phyloP scores from a whole-genome alignment of 1,140 invertebrate species.

The Battus philenor region DNA sequence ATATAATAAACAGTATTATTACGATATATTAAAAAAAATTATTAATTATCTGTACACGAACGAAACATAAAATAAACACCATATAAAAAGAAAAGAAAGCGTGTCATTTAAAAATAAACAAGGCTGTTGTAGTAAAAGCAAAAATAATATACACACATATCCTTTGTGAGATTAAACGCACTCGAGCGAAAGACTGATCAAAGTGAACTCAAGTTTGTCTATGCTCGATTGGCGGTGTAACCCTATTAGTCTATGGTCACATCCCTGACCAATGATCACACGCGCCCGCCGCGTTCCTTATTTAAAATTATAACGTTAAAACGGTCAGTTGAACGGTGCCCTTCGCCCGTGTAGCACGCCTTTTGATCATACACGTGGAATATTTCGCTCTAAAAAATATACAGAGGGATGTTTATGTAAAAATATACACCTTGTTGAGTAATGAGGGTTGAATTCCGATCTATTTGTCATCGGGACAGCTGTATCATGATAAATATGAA shows the following conservation, averaged over 20 bases:
- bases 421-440: conserved; percentile 21
- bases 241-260: conserved; percentile 32
- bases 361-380: conserved; percentile 32
- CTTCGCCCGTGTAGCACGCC: conserved; percentile 25
- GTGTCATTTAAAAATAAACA: no score
- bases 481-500: no score
- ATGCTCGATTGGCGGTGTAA: conserved; percentile 24
- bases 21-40: no score
- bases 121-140: no score
- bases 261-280: conserved; percentile 35
- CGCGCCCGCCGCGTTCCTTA: conserved; percentile 33
- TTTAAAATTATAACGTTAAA: conserved; percentile 33
- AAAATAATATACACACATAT: background rate
- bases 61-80: no score
- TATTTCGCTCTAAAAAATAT: conserved; percentile 25
- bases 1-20: no score
- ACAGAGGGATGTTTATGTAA: conserved; percentile 13
- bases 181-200: conserved; percentile 11
- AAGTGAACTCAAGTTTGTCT: conserved; percentile 15
- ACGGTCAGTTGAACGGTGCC: conserved; percentile 32
- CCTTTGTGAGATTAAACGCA: conserved; percentile 27
- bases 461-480: conserved; percentile 28
- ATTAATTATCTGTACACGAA: no score
- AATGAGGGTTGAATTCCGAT: conserved; percentile 27
- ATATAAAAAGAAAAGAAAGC: no score